Evolutionary conservation across 2,797 vertebrate species (phyloP).

Genomic region (Myoxocephalus aenaeus): DNA sequence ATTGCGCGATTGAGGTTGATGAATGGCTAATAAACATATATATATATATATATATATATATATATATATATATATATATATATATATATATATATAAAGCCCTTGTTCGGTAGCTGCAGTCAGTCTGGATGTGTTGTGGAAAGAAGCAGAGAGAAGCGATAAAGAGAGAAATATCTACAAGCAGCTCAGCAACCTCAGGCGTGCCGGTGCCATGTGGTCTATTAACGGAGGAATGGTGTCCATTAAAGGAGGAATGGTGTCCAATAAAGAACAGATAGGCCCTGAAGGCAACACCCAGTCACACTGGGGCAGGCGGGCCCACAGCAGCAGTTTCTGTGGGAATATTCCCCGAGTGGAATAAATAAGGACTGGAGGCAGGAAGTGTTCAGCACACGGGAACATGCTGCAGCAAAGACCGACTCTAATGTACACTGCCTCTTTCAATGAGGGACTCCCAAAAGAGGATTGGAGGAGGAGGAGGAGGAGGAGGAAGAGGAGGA

Average conservation of each 20-base stretch:
- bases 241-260: background rate
- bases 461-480: background rate
- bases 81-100: too few species aligned
- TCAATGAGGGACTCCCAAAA: background rate
- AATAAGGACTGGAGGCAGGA: background rate
- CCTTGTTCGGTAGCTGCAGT: background rate
- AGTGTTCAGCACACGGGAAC: constrained; percentile 8
- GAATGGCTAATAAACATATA: background rate
- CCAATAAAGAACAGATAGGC: constrained; percentile 1
- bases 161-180: background rate
- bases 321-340: background rate
- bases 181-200: background rate
- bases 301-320: background rate
- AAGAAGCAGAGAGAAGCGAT: background rate
- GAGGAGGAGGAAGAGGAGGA: too few species aligned
- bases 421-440: constrained; percentile 1
- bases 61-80: too few species aligned
- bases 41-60: too few species aligned
- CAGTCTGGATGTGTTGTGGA: background rate
- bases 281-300: constrained; percentile 16
- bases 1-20: background rate
- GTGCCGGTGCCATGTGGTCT: background rate
- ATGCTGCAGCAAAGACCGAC: background rate
- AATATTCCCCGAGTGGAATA: background rate
- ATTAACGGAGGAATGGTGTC: background rate